phyloP scores from a whole-genome alignment of 1,140 invertebrate species.

The Drosophila parabipectinata region DNA sequence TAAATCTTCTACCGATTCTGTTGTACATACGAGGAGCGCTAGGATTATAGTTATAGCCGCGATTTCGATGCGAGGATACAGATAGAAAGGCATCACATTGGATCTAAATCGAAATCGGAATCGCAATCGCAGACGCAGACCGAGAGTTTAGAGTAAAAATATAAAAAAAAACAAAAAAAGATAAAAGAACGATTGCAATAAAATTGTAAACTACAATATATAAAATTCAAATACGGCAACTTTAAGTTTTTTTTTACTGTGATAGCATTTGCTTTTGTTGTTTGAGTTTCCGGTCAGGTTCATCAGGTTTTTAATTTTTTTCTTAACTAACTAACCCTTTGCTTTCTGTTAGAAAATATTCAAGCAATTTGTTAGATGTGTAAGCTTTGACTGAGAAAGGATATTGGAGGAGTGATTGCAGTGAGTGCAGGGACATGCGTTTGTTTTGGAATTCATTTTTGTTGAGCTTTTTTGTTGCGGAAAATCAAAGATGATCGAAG shows the following conservation, averaged over 20 bases:
- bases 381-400: conserved; percentile 70
- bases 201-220: conserved; percentile 52
- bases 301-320: conserved; percentile 34
- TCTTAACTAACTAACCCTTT: conserved; percentile 12
- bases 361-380: conserved; percentile 72
- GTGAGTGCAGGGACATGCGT: conserved; percentile 19
- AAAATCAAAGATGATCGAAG: conserved; percentile 1
- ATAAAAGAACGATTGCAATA: conserved; percentile 47
- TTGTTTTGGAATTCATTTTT: conserved; percentile 48
- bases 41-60: conserved; percentile 22
- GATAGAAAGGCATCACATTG: conserved; percentile 59
- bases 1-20: conserved; percentile 56
- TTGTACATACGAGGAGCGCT: conserved; percentile 51
- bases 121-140: conserved; percentile 14
- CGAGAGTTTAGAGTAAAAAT: conserved; percentile 13
- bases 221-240: conserved; percentile 64
- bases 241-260: conserved; percentile 76
- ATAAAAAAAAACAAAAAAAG: background rate
- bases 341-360: conserved; percentile 42
- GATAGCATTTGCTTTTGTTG: conserved; percentile 79
- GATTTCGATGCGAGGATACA: conserved; percentile 4
- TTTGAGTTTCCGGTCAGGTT: conserved; percentile 37
- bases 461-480: conserved; percentile 38
- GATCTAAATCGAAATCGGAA: background rate
- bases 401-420: background rate